Evolutionary conservation across 2,113 vertebrate species (phyloP).

Genomic region (Garra rufa): DNA sequence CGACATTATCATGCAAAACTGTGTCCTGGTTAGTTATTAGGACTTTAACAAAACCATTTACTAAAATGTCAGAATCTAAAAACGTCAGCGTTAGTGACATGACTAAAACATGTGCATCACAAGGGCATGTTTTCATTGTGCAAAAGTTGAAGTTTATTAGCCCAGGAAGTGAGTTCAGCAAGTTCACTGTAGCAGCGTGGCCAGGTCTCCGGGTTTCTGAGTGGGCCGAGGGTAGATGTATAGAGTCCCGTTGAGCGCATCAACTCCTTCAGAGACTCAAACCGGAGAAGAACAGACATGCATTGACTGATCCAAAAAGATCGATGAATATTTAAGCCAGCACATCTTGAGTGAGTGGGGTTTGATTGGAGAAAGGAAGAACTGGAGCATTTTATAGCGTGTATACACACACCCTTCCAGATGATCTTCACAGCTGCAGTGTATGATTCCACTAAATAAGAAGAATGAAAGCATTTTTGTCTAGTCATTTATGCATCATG

Average conservation of each 20-base stretch:
- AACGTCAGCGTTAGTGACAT: background rate
- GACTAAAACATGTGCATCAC: too few relatives aligned
- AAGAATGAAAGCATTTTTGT: background rate
- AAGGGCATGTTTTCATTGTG: background rate
- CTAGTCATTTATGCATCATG: slow-evolving; percentile 16
- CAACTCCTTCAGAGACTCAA: slow-evolving; percentile 54
- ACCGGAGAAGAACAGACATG: slow-evolving; percentile 38
- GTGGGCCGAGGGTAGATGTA: slow-evolving; percentile 49
- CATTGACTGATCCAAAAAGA: slow-evolving; percentile 57
- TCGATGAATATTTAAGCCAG: slow-evolving; percentile 51
- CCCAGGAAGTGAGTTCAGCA: slow-evolving; percentile 60
- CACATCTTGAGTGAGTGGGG: slow-evolving; percentile 31
- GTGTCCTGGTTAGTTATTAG: background rate
- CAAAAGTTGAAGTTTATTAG: slow-evolving; percentile 24
- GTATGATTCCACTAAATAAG: slow-evolving; percentile 23
- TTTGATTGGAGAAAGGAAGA: slow-evolving; percentile 23
- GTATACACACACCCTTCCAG: background rate
- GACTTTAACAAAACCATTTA: background rate
- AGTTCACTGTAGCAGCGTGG: slow-evolving; percentile 52
- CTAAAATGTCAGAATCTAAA: background rate
- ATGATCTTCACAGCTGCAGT: slow-evolving; percentile 38
- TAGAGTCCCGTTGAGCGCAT: slow-evolving; percentile 41
- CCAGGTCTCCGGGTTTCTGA: slow-evolving; percentile 20
- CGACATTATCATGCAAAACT: background rate
- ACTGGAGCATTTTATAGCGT: background rate